A percentile compares a stretch with the other conserved stretches of the same genome.
These are phyloP conservation scores for Geotrypetes seraphini DNA, from an alignment of 2,797 vertebrate species.

Conservation along the genomic window DNA sequence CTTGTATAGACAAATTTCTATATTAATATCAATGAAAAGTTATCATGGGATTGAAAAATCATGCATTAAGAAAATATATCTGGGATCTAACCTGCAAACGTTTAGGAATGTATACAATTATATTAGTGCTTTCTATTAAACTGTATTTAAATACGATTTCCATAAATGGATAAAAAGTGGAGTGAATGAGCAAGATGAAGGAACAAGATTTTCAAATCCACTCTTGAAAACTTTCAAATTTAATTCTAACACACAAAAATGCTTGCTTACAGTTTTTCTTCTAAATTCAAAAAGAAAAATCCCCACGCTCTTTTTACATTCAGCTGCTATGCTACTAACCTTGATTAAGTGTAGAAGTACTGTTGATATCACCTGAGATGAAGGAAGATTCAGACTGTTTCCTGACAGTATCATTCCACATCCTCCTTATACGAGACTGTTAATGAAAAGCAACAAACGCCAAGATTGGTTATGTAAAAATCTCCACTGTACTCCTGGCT, in stretches of 20 bases:
- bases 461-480: slow-evolving; percentile 9
- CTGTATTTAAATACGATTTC: slow-evolving; percentile 50
- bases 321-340: slow-evolving; percentile 70
- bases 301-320: slow-evolving; percentile 29
- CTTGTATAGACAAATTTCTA: too few relatives aligned
- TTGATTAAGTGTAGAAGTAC: slow-evolving; percentile 99
- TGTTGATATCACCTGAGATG: slow-evolving; percentile 99
- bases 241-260: slow-evolving; percentile 27
- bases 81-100: slow-evolving; percentile 57
- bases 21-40: slow-evolving; percentile 43
- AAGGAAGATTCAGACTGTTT: slow-evolving; percentile 98
- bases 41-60: slow-evolving; percentile 34
- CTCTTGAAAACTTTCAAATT: slow-evolving; percentile 23
- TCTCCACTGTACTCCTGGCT: background rate
- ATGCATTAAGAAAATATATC: too few relatives aligned
- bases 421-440: slow-evolving; percentile 98
- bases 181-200: slow-evolving; percentile 36
- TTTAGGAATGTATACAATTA: slow-evolving; percentile 76
- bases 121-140: slow-evolving; percentile 71
- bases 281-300: slow-evolving; percentile 7
- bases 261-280: slow-evolving; percentile 14
- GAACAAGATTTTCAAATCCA: slow-evolving; percentile 42
- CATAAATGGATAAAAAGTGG: slow-evolving; percentile 57
- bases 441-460: slow-evolving; percentile 50
- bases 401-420: slow-evolving; percentile 99